phyloP scores from a whole-genome alignment of 2,113 vertebrate species.

The Spea multiplicata region DNA sequence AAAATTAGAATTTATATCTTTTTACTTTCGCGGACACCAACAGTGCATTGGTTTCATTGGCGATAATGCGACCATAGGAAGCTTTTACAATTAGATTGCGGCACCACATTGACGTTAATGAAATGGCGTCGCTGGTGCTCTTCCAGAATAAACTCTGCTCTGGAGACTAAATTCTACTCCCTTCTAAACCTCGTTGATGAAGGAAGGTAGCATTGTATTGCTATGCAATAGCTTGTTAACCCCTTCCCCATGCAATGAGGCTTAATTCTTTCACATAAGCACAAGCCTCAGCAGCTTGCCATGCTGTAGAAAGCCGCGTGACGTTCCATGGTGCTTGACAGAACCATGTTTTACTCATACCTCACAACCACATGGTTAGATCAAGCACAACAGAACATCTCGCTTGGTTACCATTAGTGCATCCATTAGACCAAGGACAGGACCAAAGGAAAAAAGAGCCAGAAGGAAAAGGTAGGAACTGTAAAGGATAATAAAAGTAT shows the following conservation, averaged over 20 bases:
- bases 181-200: conserved; percentile 10
- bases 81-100: conserved; percentile 1
- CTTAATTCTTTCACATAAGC: conserved; percentile 60
- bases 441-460: conserved; percentile 65
- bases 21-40: neutral
- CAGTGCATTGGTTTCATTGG: neutral
- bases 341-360: conserved; percentile 99
- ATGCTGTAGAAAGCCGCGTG: conserved; percentile 96
- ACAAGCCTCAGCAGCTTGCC: conserved; percentile 84
- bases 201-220: conserved; percentile 9
- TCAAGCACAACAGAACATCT: conserved; percentile 99
- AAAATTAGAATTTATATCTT: neutral
- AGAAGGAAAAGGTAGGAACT: conserved; percentile 58
- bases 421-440: conserved; percentile 85
- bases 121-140: neutral
- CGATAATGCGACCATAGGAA: neutral
- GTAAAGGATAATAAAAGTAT: conserved; percentile 55
- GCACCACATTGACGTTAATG: neutral
- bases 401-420: conserved; percentile 85
- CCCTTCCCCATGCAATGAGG: conserved; percentile 9
- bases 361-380: conserved; percentile 99
- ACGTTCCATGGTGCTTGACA: conserved; percentile 99
- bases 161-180: neutral
- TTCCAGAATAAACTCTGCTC: neutral
- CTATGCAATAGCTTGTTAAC: neutral